Percentiles rank a stretch among this genome's conserved stretches.
Evolutionary conservation across 2,888 invertebrate species (phyloP).

Genomic region (Agrochola lota): DNA sequence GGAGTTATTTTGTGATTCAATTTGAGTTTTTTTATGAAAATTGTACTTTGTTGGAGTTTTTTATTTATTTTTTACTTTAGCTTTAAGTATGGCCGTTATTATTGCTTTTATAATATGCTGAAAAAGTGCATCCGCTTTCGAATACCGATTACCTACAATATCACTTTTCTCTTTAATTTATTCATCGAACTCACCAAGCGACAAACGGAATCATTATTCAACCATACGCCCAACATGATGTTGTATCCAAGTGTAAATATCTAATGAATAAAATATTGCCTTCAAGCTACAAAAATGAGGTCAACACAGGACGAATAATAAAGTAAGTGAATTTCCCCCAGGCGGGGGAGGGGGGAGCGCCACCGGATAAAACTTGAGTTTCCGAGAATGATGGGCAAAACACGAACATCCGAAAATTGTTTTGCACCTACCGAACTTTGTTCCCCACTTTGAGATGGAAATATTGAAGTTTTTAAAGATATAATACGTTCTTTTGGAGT

Average conservation of each 20-base stretch:
- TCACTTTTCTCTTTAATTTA: not conserved
- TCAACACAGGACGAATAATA: conserved; percentile 67
- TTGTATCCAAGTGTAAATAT: conserved; percentile 65
- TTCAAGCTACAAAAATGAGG: conserved; percentile 67
- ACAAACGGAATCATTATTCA: conserved; percentile 45
- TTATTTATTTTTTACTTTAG: no score
- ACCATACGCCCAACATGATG: conserved; percentile 48
- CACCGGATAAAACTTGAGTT: conserved; percentile 61
- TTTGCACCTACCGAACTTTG: conserved; percentile 65
- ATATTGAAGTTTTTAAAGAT: conserved; percentile 61
- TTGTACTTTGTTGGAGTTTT: no score
- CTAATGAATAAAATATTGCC: conserved; percentile 66
- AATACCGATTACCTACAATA: no score
- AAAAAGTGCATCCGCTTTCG: no score
- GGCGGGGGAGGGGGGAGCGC: conserved; percentile 4
- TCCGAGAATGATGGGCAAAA: conserved; percentile 63
- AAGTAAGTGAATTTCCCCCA: conserved; percentile 63
- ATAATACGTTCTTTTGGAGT: conserved; percentile 46
- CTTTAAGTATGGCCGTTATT: no score
- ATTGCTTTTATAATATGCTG: no score
- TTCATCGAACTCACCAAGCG: conserved; percentile 19
- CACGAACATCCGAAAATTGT: conserved; percentile 67
- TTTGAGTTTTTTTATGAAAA: not conserved
- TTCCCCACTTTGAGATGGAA: conserved; percentile 61
- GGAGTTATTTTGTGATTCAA: not conserved